Evolutionary conservation across 2,888 invertebrate genomes (phyloP), one percentile per base, ranked within the genome.

Genomic region (Electrophaes corylata): DNA sequence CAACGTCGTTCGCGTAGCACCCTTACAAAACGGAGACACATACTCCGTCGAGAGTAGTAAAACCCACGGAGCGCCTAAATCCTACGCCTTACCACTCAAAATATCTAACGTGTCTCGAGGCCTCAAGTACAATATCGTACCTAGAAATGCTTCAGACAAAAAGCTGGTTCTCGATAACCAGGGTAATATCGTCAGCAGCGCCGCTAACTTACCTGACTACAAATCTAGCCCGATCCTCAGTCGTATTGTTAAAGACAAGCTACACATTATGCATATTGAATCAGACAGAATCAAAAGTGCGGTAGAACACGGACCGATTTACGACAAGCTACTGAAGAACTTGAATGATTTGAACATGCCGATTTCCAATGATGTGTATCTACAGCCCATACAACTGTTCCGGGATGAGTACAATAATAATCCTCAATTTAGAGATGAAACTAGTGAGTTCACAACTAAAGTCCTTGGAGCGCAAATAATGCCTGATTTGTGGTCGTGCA

Each of bases 1-100:
- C 51, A 94, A 93, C 76, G 95, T 96, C 10, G 93, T 93, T 2
- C 85, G 95, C 80, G 93, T 94, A 56, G 93, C 91, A 4, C 92
- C 92, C 4, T 84, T 84, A 62, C 92, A 84, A 71, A 93, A 78
- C 60, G 90, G 90, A 19, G 88, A 91, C 70, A 77, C 89, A 6
- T 86, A 84, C 56, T 86, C 87, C 0, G 81, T 92, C 0, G 91
- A 91, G 62, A 89, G 78, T 64, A 88, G 87, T 69, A 90, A 88
- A 66, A 75, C 81, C 11, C 89, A 91, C 53, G 73, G 81, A 0
- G 77, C 84, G 0, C 82, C 87, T 0, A 92, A 91, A 67, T 92
- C 91, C 0, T 92, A 92, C 65, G 92, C 91, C 3, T 69, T 92
- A 19, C 92, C 92, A 4, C 73, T 92, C 37, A 91, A 90, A 72